Evolutionary conservation across 2,888 invertebrate genomes (phyloP).

Genomic region (Phlogophora meticulosa): DNA sequence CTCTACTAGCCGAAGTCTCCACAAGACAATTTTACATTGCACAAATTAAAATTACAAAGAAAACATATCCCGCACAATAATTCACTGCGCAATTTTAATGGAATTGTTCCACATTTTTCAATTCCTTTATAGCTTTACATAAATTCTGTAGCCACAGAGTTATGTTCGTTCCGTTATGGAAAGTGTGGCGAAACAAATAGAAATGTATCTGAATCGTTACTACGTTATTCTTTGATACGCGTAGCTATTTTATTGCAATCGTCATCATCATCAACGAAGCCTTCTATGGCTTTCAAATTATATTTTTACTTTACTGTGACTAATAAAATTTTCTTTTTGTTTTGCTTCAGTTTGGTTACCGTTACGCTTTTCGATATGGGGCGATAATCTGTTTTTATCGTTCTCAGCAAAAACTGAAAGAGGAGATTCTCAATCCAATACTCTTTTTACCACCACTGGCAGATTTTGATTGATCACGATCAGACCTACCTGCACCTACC

Average conservation of each 20-base stretch:
- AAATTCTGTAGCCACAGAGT: conserved; percentile 49
- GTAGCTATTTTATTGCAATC: conserved; percentile 37
- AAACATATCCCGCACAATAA: conserved; percentile 24
- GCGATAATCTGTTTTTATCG: conserved; percentile 33
- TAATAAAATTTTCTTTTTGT: conserved; percentile 25
- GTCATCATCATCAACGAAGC: conserved; percentile 43
- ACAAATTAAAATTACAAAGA: conserved; percentile 22
- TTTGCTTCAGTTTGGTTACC: conserved; percentile 31
- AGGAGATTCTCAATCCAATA: conserved; percentile 5
- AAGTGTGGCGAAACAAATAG: conserved; percentile 54
- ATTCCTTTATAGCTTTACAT: conserved; percentile 49
- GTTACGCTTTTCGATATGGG: conserved; percentile 39
- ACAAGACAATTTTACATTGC: neutral
- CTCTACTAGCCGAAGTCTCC: neutral
- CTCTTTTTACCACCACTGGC: conserved; percentile 5
- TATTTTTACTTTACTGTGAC: conserved; percentile 28
- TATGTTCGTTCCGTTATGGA: conserved; percentile 52
- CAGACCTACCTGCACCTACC: conserved; percentile 16
- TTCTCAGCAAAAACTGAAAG: conserved; percentile 25
- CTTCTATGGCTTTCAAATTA: conserved; percentile 47
- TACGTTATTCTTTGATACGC: conserved; percentile 37
- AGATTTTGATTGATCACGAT: conserved; percentile 18
- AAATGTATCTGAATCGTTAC: conserved; percentile 38
- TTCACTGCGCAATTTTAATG: conserved; percentile 35
- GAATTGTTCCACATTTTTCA: conserved; percentile 46